A percentile compares a stretch with the other conserved stretches of the same genome.
Evolutionary conservation across 1,140 invertebrate genomes (phyloP).

Genomic region (Temnothorax curvispinosus): DNA sequence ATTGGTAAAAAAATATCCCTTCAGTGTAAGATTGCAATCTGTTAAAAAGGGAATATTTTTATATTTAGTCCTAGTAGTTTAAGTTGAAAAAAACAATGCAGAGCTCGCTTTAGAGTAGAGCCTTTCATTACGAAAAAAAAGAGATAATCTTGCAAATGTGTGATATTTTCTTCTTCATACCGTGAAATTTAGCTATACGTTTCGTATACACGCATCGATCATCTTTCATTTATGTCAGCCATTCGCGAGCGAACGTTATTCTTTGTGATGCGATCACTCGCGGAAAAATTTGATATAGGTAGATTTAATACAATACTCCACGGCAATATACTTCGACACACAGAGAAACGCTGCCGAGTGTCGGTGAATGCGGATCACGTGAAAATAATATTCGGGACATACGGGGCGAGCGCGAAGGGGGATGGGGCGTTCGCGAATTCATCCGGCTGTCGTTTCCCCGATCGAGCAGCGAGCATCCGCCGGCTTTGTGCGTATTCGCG

Average conservation of each 20-base stretch:
- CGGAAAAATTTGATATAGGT: conserved; percentile 27
- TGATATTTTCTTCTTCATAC: not conserved
- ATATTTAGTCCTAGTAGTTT: too few species aligned
- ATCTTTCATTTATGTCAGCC: conserved; percentile 2
- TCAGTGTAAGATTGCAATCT: too few species aligned
- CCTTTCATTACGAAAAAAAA: too few species aligned
- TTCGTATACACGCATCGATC: not conserved
- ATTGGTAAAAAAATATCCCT: too few species aligned
- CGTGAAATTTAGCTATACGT: not conserved
- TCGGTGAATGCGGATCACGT: conserved; percentile 20
- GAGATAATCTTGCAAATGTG: not conserved
- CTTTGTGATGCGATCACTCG: conserved; percentile 11
- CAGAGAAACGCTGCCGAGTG: not conserved
- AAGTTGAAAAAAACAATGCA: too few species aligned
- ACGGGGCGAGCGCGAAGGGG: not conserved
- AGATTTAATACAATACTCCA: conserved; percentile 37
- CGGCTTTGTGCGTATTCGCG: conserved; percentile 47
- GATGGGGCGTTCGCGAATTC: conserved; percentile 14
- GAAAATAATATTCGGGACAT: conserved; percentile 55
- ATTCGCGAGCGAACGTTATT: conserved; percentile 6
- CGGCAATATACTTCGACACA: conserved; percentile 4
- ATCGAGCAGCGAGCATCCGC: conserved; percentile 29
- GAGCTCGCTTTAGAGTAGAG: too few species aligned
- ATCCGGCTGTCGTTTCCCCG: conserved; percentile 35
- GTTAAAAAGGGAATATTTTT: too few species aligned